Conservation (phyloP, 2,888 invertebrate genomes). For the Mesopsocus fuscifrons region DNA sequence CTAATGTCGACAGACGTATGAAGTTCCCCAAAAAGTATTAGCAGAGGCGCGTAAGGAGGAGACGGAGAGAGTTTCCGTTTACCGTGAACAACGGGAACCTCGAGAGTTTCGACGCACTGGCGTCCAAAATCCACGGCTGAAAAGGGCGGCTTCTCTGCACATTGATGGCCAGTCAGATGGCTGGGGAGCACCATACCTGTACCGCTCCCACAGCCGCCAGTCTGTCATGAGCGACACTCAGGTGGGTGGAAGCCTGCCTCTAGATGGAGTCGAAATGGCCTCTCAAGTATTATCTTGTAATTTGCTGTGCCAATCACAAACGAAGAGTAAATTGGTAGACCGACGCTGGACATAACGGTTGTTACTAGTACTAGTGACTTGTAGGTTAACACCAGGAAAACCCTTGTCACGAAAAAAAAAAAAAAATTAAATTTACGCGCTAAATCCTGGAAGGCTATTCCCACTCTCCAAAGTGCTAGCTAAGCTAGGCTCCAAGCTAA, state of each 20-base stretch:
- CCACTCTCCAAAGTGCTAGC: too few species aligned
- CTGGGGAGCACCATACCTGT: slow-evolving; percentile 22
- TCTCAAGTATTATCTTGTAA: too few species aligned
- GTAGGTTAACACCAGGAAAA: too few species aligned
- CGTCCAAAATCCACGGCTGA: slow-evolving; percentile 17
- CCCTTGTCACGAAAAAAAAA: too few species aligned
- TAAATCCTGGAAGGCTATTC: too few species aligned
- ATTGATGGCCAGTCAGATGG: slow-evolving; percentile 17
- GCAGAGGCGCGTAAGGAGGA: slow-evolving; percentile 12
- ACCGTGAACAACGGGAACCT: slow-evolving; percentile 9
- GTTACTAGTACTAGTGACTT: too few species aligned
- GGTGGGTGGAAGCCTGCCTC: slow-evolving; percentile 24
- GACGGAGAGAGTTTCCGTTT: slow-evolving; percentile 16
- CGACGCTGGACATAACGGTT: too few species aligned
- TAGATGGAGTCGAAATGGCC: not conserved
- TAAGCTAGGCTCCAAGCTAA: too few species aligned
- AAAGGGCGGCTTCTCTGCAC: slow-evolving; percentile 23
- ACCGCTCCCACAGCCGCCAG: slow-evolving; percentile 42
- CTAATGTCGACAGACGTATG: slow-evolving; percentile 18
- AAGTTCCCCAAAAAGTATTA: slow-evolving; percentile 14
- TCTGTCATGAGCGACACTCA: slow-evolving; percentile 47
- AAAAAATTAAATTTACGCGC: too few species aligned
- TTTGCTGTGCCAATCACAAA: too few species aligned
- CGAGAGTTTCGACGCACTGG: slow-evolving; percentile 13
- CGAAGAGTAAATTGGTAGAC: too few species aligned